Evolutionary conservation across 2,888 invertebrate species (phyloP).

Genomic region (Gasteruption jaculator): DNA sequence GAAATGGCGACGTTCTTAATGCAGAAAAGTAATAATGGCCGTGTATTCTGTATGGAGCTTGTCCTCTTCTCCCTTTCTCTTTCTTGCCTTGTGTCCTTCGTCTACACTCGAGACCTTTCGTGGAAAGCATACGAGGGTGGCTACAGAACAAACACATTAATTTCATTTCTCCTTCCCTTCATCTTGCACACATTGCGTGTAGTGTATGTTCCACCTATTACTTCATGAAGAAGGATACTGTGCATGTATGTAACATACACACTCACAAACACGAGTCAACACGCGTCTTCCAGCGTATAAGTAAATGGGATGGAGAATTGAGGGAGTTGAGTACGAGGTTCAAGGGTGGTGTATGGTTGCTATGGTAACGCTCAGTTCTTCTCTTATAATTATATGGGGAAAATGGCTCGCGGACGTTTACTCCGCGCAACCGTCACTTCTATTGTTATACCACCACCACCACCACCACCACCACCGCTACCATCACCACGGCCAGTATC

Average conservation of each 20-base stretch:
- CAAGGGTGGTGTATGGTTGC: constrained; percentile 45
- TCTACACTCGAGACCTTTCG: constrained; percentile 24
- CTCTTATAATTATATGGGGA: constrained; percentile 51
- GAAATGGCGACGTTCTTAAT: constrained; percentile 27
- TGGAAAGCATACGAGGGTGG: constrained; percentile 43
- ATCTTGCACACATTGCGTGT: constrained; percentile 3
- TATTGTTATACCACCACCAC: constrained; percentile 15
- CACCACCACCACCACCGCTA: constrained; percentile 21
- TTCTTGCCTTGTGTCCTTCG: not conserved
- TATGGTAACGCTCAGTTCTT: constrained; percentile 49
- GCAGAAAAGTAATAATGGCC: constrained; percentile 37
- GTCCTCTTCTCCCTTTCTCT: not conserved
- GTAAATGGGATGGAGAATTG: constrained; percentile 43
- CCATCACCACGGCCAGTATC: no score
- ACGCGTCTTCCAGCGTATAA: constrained; percentile 44
- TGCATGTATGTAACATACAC: no score
- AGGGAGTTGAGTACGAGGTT: constrained; percentile 29
- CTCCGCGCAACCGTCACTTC: constrained; percentile 39
- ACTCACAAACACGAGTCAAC: constrained; percentile 32
- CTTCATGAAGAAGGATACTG: not conserved
- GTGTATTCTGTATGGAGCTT: constrained; percentile 25
- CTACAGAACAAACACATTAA: constrained; percentile 50
- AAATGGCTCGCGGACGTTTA: constrained; percentile 51
- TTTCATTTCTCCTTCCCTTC: constrained; percentile 31
- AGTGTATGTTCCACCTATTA: not conserved